Percentiles rank a stretch among this genome's conserved stretches.
Conservation (phyloP, 2,888 invertebrate genomes). For the Choristoneura rosaceana region DNA sequence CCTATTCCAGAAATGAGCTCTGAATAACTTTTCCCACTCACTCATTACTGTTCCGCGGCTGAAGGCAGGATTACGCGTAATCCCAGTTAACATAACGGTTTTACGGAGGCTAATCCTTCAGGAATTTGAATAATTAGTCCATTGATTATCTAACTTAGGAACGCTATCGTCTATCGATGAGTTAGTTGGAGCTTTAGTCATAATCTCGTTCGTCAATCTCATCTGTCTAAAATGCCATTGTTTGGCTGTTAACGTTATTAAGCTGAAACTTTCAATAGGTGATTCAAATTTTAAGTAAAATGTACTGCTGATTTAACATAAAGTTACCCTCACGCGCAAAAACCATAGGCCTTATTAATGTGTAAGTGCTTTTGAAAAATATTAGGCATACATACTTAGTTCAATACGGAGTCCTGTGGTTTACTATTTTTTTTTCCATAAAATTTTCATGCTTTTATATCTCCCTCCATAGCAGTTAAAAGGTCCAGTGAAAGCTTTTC, state of each 20-base stretch:
- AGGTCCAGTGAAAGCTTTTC: not conserved
- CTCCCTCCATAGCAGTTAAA: not conserved
- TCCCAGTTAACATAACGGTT: slow-evolving; percentile 48
- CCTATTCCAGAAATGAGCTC: slow-evolving; percentile 23
- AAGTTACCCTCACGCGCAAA: too few relatives aligned
- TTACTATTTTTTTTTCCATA: not conserved
- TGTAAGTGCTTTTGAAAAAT: not conserved
- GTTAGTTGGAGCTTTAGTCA: not conserved
- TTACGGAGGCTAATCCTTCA: slow-evolving; percentile 42
- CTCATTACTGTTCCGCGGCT: slow-evolving; percentile 29
- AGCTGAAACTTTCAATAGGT: not conserved
- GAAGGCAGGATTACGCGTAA: slow-evolving; percentile 47
- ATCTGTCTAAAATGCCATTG: not conserved
- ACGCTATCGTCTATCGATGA: not conserved
- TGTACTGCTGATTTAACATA: not conserved
- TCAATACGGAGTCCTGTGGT: not conserved
- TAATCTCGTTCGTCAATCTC: slow-evolving; percentile 3
- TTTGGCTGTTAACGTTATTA: not conserved
- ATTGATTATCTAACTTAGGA: slow-evolving; percentile 9
- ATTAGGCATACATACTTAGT: not conserved
- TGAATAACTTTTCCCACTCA: slow-evolving; percentile 24
- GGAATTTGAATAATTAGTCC: slow-evolving; percentile 27
- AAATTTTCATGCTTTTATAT: not conserved
- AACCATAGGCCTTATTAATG: not conserved
- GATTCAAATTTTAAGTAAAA: not conserved